Base-by-base conservation (phyloP, 2,888 invertebrate genomes). In the Troides aeacus region DNA sequence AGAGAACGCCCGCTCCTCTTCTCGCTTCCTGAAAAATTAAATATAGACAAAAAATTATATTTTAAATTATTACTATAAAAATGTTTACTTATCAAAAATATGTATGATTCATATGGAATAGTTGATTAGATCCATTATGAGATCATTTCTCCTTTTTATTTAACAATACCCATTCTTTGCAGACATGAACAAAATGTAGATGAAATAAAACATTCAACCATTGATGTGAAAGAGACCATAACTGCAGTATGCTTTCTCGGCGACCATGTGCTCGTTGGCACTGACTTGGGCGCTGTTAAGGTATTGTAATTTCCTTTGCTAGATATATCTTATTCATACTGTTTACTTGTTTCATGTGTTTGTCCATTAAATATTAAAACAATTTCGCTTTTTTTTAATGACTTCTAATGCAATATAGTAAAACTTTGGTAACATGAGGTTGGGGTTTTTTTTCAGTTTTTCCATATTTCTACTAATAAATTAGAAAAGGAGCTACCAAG, bases 211-310 rank as follows among this genome's bases (percentile, higher is more conserved):
- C 88, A 87, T 73, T 87, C 89, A 0, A 89, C 87, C 0, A 93
- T 95, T 65, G 94, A 94, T 74, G 89, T 94, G n/a, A 90, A 90
- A 63, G 93, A 93, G 71, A 89, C 87, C 61, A 93, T 94, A 62
- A 91, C 88, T 4, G 89, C 93, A 0, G 94, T 94, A 0, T 94
- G 94, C 78, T 95, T 95, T 76, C 85, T 92, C 12, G 84, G 84
- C 12, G 86, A 92, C 64, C 88, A 86, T 71, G 85, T 91, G 1
- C 82, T 93, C 3, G 86, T 91, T 10, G 93, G 93, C 2, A 90
- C 92, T 2, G 76, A 77, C 50, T 81, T 81, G 5, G 92, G 92
- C 5, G 74, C 80, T 64, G 85, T 93, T n/a, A 91, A 90, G 88
- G 93, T 93, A 83, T 42, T 64, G 23, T 53, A n/a, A 4, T 42